phyloP scores from a whole-genome alignment of 1,140 invertebrate genomes.

The Gonatopus flavifemur region DNA sequence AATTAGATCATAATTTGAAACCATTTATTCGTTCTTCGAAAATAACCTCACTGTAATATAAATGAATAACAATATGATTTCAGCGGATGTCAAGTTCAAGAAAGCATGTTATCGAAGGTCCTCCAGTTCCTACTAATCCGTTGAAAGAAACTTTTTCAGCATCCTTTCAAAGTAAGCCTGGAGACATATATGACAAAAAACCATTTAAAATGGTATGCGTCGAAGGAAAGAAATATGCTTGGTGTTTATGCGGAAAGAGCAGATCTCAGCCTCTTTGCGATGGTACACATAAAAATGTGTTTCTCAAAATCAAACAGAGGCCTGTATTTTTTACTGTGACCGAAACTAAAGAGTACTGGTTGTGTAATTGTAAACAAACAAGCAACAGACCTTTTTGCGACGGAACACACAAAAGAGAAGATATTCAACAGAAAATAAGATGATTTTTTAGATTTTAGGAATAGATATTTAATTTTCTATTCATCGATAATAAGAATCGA shows the following conservation, averaged over 20 bases:
- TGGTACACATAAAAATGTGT: slow-evolving; percentile 79
- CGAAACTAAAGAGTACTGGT: slow-evolving; percentile 92
- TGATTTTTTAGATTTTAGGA: too few relatives aligned
- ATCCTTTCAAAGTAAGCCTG: slow-evolving; percentile 65
- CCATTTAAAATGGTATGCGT: slow-evolving; percentile 81
- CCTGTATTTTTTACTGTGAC: slow-evolving; percentile 83
- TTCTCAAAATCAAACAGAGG: slow-evolving; percentile 69
- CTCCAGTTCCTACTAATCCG: slow-evolving; percentile 67
- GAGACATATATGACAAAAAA: slow-evolving; percentile 81
- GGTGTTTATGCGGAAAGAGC: slow-evolving; percentile 93
- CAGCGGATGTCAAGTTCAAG: too few relatives aligned
- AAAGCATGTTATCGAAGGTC: slow-evolving; percentile 23
- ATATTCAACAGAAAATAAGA: slow-evolving; percentile 60
- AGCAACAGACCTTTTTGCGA: slow-evolving; percentile 95
- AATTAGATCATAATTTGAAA: too few relatives aligned
- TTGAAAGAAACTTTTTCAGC: slow-evolving; percentile 64
- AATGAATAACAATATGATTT: too few relatives aligned
- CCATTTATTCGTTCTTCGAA: too few relatives aligned
- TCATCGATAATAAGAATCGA: background rate
- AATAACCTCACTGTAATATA: background rate
- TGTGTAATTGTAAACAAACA: slow-evolving; percentile 98
- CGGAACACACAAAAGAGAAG: slow-evolving; percentile 82
- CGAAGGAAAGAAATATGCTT: slow-evolving; percentile 82
- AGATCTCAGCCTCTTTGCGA: slow-evolving; percentile 95
- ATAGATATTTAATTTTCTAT: background rate